phyloP scores from a whole-genome alignment of 2,113 vertebrate species.

The Capra hircus region DNA sequence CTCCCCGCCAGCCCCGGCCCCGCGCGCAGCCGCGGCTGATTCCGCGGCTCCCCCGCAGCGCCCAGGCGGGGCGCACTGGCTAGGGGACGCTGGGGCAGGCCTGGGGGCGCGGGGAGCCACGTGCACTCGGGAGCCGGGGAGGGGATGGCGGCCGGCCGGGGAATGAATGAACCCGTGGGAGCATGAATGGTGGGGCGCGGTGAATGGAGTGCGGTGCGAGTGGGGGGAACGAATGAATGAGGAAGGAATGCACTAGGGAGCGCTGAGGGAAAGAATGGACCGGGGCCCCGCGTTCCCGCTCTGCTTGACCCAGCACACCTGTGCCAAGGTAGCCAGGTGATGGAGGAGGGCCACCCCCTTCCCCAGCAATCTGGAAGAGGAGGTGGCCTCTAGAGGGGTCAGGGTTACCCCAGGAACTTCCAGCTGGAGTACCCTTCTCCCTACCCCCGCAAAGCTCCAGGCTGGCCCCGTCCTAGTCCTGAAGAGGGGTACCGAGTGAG shows the following conservation, averaged over 20 bases:
- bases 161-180: constrained; percentile 39
- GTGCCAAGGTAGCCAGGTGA: not conserved
- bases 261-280: not conserved
- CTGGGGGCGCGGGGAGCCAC: not conserved
- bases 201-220: constrained; percentile 22
- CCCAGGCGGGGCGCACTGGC: constrained; percentile 29
- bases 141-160: not conserved
- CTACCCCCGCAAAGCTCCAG: not conserved
- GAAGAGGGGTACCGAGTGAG: not conserved
- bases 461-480: not conserved
- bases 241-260: not conserved
- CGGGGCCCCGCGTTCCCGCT: not conserved
- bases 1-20: constrained; percentile 69
- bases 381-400: not conserved
- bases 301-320: not conserved
- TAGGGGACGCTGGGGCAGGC: constrained; percentile 9
- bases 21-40: constrained; percentile 73
- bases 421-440: too few species aligned
- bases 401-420: too few species aligned
- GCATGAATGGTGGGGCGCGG: constrained; percentile 33
- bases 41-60: constrained; percentile 18
- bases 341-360: not conserved
- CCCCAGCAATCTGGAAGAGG: not conserved
- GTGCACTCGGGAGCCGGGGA: not conserved
- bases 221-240: constrained; percentile 6